A percentile compares a stretch with the other conserved stretches of the same genome.
Evolutionary conservation across 2,113 vertebrate species (phyloP).

Genomic region (Phrynosoma blainvillii): DNA sequence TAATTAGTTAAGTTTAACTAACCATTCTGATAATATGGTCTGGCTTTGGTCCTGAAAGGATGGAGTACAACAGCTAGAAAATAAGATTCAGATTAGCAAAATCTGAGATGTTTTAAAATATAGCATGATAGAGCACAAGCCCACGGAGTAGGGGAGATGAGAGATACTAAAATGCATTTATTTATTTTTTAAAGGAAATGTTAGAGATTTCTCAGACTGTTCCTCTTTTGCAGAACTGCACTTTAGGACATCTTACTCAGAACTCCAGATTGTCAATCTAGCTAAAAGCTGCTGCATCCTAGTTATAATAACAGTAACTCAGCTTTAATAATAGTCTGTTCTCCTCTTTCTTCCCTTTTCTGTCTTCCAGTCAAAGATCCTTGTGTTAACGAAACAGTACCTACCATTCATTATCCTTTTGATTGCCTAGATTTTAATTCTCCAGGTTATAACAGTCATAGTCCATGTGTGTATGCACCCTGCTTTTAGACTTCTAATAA

Average conservation of each 20-base stretch:
- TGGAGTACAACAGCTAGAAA: not conserved
- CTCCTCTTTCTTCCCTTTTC: not conserved
- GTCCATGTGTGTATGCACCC: not conserved
- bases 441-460: not conserved
- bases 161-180: not conserved
- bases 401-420: not conserved
- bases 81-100: not conserved
- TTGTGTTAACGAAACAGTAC: not conserved
- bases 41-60: not conserved
- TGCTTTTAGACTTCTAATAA: not conserved
- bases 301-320: conserved; percentile 2
- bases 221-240: conserved; percentile 20
- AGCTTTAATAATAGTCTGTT: conserved; percentile 21
- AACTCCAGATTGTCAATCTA: not conserved
- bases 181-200: conserved; percentile 5
- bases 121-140: not conserved
- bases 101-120: not conserved
- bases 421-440: not conserved
- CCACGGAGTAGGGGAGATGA: not conserved
- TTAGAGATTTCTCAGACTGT: not conserved
- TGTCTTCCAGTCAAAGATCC: not conserved
- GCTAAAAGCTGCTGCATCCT: conserved; percentile 5
- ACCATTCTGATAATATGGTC: not conserved
- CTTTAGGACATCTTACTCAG: not conserved
- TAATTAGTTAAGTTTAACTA: not conserved